phyloP scores from a whole-genome alignment of 2,113 vertebrate species.

The Isurus oxyrinchus region DNA sequence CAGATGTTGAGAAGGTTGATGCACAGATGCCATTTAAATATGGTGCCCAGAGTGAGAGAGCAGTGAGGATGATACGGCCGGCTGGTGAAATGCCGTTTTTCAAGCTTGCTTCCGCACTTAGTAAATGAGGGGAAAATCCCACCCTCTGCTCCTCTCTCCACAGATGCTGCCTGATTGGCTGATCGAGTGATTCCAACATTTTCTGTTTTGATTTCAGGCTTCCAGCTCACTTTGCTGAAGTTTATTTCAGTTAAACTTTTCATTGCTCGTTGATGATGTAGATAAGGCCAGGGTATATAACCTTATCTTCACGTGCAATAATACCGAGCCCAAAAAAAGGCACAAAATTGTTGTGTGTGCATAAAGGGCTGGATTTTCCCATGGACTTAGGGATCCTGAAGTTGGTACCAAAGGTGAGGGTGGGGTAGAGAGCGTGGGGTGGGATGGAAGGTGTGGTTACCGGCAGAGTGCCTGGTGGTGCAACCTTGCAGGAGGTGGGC shows the following conservation, averaged over 20 bases:
- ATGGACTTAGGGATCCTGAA: background rate
- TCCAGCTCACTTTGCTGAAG: background rate
- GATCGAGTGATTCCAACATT: background rate
- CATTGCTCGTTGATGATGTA: background rate
- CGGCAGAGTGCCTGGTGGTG: too few relatives aligned
- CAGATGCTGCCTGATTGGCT: background rate
- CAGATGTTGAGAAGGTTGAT: too few relatives aligned
- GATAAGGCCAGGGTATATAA: background rate
- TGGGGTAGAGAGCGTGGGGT: too few relatives aligned
- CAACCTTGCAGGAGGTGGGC: too few relatives aligned
- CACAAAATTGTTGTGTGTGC: background rate
- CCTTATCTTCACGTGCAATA: background rate
- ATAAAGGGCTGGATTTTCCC: background rate
- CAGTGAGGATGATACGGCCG: too few relatives aligned
- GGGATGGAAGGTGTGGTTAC: too few relatives aligned
- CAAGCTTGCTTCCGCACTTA: too few relatives aligned
- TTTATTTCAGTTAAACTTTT: background rate
- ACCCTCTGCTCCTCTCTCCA: background rate
- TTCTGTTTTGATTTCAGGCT: background rate
- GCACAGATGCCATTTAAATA: too few relatives aligned
- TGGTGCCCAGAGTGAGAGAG: too few relatives aligned
- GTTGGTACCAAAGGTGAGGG: too few relatives aligned
- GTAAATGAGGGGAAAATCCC: too few relatives aligned
- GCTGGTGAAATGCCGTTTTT: too few relatives aligned
- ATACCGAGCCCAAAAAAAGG: background rate